phyloP scores from a whole-genome alignment of 1,140 invertebrate species.

The Anadara kagoshimensis region DNA sequence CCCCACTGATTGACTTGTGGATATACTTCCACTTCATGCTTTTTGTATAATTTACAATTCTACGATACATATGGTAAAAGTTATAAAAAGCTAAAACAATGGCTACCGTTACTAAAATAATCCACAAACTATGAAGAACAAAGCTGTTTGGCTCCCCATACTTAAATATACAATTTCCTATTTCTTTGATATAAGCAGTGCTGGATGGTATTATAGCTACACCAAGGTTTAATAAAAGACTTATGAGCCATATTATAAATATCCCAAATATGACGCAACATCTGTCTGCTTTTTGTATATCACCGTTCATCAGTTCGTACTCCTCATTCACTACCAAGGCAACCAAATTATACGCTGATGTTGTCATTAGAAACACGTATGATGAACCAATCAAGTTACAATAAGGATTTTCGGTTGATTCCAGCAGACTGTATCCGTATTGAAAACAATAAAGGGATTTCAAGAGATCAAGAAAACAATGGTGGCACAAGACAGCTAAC shows the following conservation, averaged over 20 bases:
- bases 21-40: conserved; percentile 54
- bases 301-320: conserved; percentile 84
- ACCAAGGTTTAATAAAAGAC: conserved; percentile 90
- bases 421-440: conserved; percentile 82
- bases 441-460: conserved; percentile 65
- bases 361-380: conserved; percentile 90
- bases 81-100: conserved; percentile 88
- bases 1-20: conserved; percentile 53
- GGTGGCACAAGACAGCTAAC: conserved; percentile 64
- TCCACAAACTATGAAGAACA: conserved; percentile 92
- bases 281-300: conserved; percentile 25
- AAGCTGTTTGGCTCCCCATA: conserved; percentile 86
- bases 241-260: conserved; percentile 93
- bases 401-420: conserved; percentile 88
- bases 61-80: conserved; percentile 87
- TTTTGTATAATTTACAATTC: conserved; percentile 75
- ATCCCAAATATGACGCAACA: conserved; percentile 92
- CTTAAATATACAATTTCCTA: conserved; percentile 87
- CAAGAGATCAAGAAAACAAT: conserved; percentile 64
- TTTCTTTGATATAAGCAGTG: conserved; percentile 70
- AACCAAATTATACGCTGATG: conserved; percentile 92
- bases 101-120: conserved; percentile 89
- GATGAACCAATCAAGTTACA: conserved; percentile 92
- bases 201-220: conserved; percentile 82
- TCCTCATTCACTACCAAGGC: conserved; percentile 93